Conservation (phyloP, 1,140 invertebrate species). For the Portunus trituberculatus region DNA sequence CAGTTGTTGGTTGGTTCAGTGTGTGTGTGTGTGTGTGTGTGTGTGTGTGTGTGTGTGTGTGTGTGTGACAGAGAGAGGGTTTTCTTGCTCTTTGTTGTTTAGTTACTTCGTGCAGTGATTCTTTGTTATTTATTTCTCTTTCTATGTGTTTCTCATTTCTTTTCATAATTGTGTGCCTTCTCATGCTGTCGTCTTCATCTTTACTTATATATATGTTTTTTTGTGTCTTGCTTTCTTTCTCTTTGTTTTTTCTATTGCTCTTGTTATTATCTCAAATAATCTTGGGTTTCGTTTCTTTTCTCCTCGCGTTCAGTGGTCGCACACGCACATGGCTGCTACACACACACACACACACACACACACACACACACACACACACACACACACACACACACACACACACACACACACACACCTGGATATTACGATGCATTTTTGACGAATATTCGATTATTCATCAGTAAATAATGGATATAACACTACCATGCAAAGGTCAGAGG, state of each 20-base stretch:
- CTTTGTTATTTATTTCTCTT: background rate
- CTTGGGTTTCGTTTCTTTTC: background rate
- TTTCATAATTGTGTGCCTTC: no score
- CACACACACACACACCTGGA: background rate
- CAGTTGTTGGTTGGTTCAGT: no score
- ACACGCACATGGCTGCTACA: background rate
- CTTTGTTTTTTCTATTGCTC: no score
- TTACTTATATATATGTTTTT: no score
- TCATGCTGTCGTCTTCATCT: no score
- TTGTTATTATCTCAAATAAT: no score
- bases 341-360: background rate
- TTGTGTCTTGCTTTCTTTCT: no score
- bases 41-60: background rate
- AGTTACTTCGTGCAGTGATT: background rate
- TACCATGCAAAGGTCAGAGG: constrained; percentile 1
- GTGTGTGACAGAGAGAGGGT: background rate
- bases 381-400: background rate
- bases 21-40: background rate
- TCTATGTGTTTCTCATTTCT: background rate
- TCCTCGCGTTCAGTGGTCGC: background rate
- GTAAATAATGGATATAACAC: background rate
- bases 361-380: constrained; percentile 29
- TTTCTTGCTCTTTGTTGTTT: background rate
- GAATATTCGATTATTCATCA: background rate
- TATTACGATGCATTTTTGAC: background rate